These are phyloP conservation scores for Patella ulyssiponensis DNA, from an alignment of 2,888 invertebrate species.

Conservation along the genomic window DNA sequence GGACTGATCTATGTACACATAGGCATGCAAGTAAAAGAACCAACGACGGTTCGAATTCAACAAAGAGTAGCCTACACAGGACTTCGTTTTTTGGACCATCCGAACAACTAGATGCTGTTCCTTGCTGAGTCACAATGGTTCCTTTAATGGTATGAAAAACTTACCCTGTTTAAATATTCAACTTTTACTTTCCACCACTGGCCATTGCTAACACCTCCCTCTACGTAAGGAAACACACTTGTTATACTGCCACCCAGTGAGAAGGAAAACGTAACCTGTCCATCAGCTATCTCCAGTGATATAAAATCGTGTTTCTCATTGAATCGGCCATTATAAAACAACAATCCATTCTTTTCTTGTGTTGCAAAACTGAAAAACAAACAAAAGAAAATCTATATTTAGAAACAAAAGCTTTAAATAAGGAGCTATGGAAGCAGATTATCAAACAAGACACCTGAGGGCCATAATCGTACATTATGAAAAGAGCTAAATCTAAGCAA, in stretches of 20 bases:
- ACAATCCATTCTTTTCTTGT: conserved; percentile 84
- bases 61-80: too few relatives aligned
- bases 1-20: background rate
- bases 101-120: too few relatives aligned
- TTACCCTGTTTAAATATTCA: conserved; percentile 85
- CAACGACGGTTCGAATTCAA: too few relatives aligned
- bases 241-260: conserved; percentile 85
- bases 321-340: conserved; percentile 95
- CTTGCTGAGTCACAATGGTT: too few relatives aligned
- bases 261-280: conserved; percentile 86
- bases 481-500: too few relatives aligned
- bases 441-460: too few relatives aligned
- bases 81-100: too few relatives aligned
- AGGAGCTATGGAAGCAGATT: too few relatives aligned
- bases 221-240: conserved; percentile 75
- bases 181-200: conserved; percentile 90
- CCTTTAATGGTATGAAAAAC: conserved; percentile 26
- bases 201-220: conserved; percentile 86
- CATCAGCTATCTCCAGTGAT: conserved; percentile 85
- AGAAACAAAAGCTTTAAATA: too few relatives aligned
- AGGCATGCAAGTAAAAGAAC: too few relatives aligned
- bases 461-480: too few relatives aligned
- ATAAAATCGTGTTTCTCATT: conserved; percentile 96
- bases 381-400: background rate
- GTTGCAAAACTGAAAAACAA: conserved; percentile 85